These are phyloP conservation scores for Cyclopterus lumpus DNA, from an alignment of 2,797 vertebrate species.

Conservation along the genomic window DNA sequence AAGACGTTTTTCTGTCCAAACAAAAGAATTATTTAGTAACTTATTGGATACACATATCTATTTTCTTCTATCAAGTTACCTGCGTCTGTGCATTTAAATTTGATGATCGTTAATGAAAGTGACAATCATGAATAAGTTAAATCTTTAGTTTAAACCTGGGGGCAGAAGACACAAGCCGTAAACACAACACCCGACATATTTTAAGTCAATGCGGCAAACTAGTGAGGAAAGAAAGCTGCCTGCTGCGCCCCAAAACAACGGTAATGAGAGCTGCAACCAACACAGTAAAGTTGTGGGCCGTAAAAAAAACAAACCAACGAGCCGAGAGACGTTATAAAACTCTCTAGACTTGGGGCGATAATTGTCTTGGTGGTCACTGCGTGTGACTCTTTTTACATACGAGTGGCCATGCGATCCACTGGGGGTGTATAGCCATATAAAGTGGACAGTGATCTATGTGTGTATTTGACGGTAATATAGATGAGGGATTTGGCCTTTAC, in stretches of 20 bases:
- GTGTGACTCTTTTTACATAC: not conserved
- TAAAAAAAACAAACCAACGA: constrained; percentile 2
- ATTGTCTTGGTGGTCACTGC: not conserved
- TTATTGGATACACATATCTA: not conserved
- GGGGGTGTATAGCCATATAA: constrained; percentile 15
- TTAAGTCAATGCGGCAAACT: not conserved
- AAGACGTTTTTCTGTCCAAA: not conserved
- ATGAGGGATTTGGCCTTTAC: constrained; percentile 61
- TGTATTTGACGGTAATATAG: constrained; percentile 38
- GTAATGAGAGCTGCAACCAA: not conserved
- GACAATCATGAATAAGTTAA: not conserved
- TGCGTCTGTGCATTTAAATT: not conserved
- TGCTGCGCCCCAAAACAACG: not conserved
- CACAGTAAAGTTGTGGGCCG: not conserved
- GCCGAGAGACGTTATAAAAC: not conserved
- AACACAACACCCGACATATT: not conserved
- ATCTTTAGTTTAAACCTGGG: not conserved
- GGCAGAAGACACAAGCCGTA: not conserved
- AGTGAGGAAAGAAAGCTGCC: not conserved
- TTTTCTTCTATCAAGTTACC: not conserved
- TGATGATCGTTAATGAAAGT: too few relatives aligned
- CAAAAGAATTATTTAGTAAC: not conserved
- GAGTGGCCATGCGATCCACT: constrained; percentile 8
- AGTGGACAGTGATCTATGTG: constrained; percentile 53
- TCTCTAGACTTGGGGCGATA: not conserved